Evolutionary conservation across 2,797 vertebrate species (phyloP).

Genomic region (Neosilurus mollespiculum): DNA sequence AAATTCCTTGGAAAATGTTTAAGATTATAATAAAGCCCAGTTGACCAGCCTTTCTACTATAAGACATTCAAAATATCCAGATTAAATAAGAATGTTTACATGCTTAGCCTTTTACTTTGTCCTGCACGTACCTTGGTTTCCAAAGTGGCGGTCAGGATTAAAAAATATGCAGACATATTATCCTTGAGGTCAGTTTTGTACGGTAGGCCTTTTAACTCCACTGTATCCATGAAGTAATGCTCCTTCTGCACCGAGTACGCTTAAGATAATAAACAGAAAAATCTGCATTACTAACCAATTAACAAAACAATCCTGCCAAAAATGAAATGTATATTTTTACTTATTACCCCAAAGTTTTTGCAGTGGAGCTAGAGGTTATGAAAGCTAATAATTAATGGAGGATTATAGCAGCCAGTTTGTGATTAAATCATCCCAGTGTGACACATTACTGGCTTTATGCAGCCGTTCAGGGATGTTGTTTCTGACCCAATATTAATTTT

Average conservation of each 20-base stretch:
- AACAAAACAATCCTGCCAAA: neutral
- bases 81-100: neutral
- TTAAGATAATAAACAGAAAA: slow-evolving; percentile 57
- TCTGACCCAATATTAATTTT: neutral
- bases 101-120: slow-evolving; percentile 1
- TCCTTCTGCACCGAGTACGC: slow-evolving; percentile 76
- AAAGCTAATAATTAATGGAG: neutral
- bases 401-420: neutral
- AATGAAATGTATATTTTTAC: neutral
- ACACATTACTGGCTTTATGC: neutral
- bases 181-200: slow-evolving; percentile 76
- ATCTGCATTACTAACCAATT: neutral
- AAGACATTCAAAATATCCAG: neutral
- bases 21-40: neutral
- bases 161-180: slow-evolving; percentile 74
- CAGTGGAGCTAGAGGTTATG: neutral
- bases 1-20: neutral
- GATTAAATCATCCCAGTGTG: neutral
- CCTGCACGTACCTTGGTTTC: slow-evolving; percentile 77
- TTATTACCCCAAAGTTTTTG: neutral
- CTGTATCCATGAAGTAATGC: slow-evolving; percentile 82
- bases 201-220: slow-evolving; percentile 80
- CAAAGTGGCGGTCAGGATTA: slow-evolving; percentile 77
- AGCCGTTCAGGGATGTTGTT: neutral
- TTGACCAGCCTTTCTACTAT: neutral